Evolutionary conservation across 1,140 invertebrate genomes (phyloP).

Genomic region (Aricia agestis): DNA sequence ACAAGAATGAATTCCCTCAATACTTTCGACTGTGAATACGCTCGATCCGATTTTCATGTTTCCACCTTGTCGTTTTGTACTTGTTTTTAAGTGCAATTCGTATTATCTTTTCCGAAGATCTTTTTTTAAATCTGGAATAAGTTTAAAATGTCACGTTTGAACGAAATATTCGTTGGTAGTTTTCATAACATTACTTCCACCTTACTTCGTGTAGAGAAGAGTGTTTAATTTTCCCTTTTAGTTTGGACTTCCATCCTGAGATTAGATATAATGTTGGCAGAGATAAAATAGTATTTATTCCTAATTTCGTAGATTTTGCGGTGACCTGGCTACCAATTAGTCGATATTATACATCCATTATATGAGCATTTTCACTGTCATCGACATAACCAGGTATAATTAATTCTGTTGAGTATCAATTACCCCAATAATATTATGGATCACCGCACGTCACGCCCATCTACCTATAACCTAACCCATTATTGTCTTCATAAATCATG

Average conservation of each 20-base stretch:
- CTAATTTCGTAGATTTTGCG: not conserved
- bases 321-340: not conserved
- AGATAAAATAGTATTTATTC: too few species aligned
- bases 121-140: not conserved
- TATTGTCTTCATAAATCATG: too few species aligned
- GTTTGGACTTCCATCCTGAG: too few species aligned
- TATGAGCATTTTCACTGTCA: not conserved
- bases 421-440: not conserved
- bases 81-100: not conserved
- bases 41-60: conserved; percentile 37
- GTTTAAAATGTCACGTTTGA: not conserved
- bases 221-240: too few species aligned
- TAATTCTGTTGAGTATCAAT: not conserved
- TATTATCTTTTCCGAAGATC: not conserved
- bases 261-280: too few species aligned
- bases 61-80: not conserved
- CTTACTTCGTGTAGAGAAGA: too few species aligned
- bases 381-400: not conserved
- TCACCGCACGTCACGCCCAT: not conserved
- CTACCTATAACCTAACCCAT: not conserved
- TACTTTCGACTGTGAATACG: conserved; percentile 42
- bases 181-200: too few species aligned
- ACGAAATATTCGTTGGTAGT: too few species aligned
- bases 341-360: not conserved
- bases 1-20: conserved; percentile 43